phyloP scores from a whole-genome alignment of 2,797 vertebrate species.

The Rhinoraja longicauda region DNA sequence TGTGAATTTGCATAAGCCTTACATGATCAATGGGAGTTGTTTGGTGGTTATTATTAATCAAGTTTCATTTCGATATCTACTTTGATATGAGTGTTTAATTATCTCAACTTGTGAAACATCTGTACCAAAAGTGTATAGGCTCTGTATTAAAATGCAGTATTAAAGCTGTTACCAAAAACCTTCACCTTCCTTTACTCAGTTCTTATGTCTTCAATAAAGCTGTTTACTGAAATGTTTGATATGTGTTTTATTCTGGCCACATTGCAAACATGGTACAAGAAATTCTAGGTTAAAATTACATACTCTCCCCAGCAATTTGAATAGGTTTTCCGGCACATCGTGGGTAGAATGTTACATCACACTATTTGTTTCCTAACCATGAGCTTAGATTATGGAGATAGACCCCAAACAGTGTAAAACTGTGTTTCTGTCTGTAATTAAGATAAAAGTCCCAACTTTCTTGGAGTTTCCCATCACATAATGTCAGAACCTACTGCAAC shows the following conservation, averaged over 20 bases:
- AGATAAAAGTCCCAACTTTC: too few relatives aligned
- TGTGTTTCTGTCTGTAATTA: too few relatives aligned
- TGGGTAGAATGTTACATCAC: too few relatives aligned
- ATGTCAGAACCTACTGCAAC: neutral
- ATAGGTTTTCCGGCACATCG: neutral
- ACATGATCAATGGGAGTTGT: neutral
- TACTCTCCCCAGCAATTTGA: too few relatives aligned
- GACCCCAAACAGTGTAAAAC: too few relatives aligned
- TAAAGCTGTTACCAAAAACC: neutral
- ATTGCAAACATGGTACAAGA: neutral
- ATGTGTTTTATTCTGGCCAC: neutral
- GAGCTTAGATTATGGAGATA: too few relatives aligned
- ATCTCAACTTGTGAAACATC: neutral
- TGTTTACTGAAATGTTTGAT: too few relatives aligned
- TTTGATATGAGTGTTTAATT: neutral
- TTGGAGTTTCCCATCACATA: neutral
- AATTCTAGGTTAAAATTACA: neutral
- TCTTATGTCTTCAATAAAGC: neutral
- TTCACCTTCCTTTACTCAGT: neutral
- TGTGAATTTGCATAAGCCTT: neutral
- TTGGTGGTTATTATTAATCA: neutral
- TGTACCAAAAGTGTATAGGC: neutral
- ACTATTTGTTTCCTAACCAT: neutral
- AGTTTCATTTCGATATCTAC: neutral
- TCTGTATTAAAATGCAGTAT: constrained; percentile 15